Evolutionary conservation across 2,113 vertebrate genomes (phyloP), one percentile per base, ranked within the genome.

Genomic region (Notiomystis cincta): DNA sequence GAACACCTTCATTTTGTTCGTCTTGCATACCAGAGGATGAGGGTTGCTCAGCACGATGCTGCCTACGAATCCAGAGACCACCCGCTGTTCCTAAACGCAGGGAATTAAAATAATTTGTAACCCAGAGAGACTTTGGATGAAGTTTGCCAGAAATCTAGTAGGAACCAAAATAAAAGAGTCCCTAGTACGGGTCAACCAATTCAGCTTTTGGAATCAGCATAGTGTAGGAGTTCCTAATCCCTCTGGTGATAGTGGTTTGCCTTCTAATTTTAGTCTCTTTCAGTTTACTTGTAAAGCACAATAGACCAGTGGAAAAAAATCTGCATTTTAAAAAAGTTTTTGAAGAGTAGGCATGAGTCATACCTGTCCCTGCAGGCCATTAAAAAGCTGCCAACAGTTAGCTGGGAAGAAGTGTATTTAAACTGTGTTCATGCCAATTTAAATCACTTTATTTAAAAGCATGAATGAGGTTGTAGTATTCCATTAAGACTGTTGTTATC

Each of bases 381-480:
- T 85, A 82, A 85, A 94, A 93, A 91, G 65, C 75, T 88, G 87
- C 92, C 38, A 24, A 82, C 89, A 85, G 66, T 93, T 89, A 87
- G 82, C 70, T 91, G 67, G 84, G 70, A 96, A 96, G 60, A 94
- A 96, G 87, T 90, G 66, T 94, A 70, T 93, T 97, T 96, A 95
- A 97, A 95, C 82, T 94, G 92, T 90, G 62, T 87, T 95, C 93
- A 62, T 93, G 87, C 87, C 82, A 88, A 77, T 91, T 86, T 82
- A 94, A 89, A 94, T 94, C 75, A 86, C 82, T 97, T 87, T 79
- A 86, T 91, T 96, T 78, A 90, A 89, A 93, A 95, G 85, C 73
- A 76, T 96, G 94, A 96, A 97, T 93, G 90, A 90, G 81, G 66
- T 70, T 93, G 82, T 94, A 96, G 94, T 93, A 85, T 93, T 91